A percentile compares a stretch with the other conserved stretches of the same genome.
Evolutionary conservation across 2,888 invertebrate species (phyloP).

Genomic region (Lapara coniferarum): DNA sequence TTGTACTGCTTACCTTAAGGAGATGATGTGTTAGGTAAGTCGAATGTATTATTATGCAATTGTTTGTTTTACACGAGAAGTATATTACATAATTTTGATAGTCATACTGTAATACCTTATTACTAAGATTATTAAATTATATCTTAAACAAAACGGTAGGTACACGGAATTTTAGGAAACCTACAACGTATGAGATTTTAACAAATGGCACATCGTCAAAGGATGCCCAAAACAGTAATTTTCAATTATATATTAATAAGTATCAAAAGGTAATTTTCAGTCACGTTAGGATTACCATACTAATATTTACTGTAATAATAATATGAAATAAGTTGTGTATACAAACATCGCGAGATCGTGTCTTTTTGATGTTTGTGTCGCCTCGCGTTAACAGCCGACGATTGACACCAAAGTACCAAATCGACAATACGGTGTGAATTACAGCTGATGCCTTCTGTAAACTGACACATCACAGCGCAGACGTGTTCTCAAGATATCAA

Average conservation of each 20-base stretch:
- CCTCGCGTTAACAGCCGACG: constrained; percentile 51
- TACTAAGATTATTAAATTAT: too few species aligned
- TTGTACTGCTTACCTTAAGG: too few species aligned
- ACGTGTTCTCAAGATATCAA: constrained; percentile 65
- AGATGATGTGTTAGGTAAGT: too few species aligned
- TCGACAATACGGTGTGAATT: constrained; percentile 66
- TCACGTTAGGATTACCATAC: background rate
- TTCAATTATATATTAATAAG: background rate
- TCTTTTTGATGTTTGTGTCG: constrained; percentile 61
- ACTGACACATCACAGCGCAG: constrained; percentile 62
- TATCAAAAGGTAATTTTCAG: constrained; percentile 1
- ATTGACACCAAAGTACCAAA: constrained; percentile 59
- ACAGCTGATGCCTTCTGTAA: constrained; percentile 65
- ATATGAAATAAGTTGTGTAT: constrained; percentile 35
- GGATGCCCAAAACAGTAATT: too few species aligned
- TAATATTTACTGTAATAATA: constrained; percentile 7
- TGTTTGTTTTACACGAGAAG: too few species aligned
- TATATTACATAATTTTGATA: too few species aligned
- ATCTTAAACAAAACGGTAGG: too few species aligned
- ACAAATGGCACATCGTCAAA: too few species aligned
- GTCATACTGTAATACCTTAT: too few species aligned
- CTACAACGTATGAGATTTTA: too few species aligned
- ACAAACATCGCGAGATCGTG: constrained; percentile 54
- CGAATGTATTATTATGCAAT: too few species aligned
- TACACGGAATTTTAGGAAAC: too few species aligned